Conservation (phyloP, 2,888 invertebrate genomes). For the Drosophila parthenogenetica region DNA sequence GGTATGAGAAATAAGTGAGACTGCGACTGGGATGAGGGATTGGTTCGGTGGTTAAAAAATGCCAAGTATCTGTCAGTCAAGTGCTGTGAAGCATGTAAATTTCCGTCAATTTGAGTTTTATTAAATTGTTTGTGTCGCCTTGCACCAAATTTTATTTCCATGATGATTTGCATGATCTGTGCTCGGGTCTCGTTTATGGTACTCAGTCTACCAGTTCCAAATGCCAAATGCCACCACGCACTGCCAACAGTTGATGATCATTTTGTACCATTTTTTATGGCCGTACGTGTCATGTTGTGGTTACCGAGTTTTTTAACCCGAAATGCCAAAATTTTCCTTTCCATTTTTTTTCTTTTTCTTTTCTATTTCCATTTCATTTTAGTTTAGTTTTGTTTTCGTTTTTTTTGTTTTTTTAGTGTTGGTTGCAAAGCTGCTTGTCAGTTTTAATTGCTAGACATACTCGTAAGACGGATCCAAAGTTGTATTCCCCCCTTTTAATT, state of each 20-base stretch:
- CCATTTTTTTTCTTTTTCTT: neutral
- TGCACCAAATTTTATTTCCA: constrained; percentile 71
- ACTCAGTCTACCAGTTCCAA: neutral
- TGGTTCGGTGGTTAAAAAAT: constrained; percentile 22
- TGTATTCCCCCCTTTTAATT: constrained; percentile 32
- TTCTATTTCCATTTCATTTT: neutral
- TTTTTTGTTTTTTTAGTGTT: neutral
- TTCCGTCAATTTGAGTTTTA: constrained; percentile 75
- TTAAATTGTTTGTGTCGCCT: constrained; percentile 79
- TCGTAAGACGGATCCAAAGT: constrained; percentile 35
- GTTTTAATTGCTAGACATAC: constrained; percentile 48
- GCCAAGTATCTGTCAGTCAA: constrained; percentile 58
- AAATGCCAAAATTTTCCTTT: constrained; percentile 9
- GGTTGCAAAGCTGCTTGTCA: constrained; percentile 28
- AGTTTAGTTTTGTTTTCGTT: too few species aligned
- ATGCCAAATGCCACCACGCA: constrained; percentile 37
- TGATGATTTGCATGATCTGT: constrained; percentile 74
- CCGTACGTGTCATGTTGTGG: constrained; percentile 40
- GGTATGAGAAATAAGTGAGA: constrained; percentile 7
- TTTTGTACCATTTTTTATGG: constrained; percentile 52
- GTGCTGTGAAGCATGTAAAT: constrained; percentile 72
- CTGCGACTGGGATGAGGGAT: constrained; percentile 1
- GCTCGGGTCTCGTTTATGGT: constrained; percentile 33
- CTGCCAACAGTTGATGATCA: constrained; percentile 42
- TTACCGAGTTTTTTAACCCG: constrained; percentile 8